Conservation (phyloP, 1,140 invertebrate genomes). For the Philopotamus ludificatus region DNA sequence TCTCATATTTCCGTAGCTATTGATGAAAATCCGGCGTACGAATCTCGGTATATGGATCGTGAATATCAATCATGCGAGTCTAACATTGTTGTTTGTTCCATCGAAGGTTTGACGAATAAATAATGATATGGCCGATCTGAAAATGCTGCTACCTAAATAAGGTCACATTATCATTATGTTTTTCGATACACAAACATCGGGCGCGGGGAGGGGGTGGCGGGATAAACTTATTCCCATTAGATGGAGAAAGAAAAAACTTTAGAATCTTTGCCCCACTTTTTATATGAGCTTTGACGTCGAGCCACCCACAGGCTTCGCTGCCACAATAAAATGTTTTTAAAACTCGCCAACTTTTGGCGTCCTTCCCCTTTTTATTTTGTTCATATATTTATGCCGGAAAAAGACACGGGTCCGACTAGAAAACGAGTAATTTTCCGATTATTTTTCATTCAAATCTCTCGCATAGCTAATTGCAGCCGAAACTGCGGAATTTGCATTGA, state of each 20-base stretch:
- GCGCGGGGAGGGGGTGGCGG: slow-evolving; percentile 4
- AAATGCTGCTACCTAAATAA: slow-evolving; percentile 3
- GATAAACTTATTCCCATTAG: slow-evolving; percentile 38
- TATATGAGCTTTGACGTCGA: slow-evolving; percentile 36
- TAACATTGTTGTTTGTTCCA: slow-evolving; percentile 12
- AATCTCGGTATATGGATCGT: slow-evolving; percentile 1
- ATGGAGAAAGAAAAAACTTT: slow-evolving; percentile 27
- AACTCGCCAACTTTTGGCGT: background rate
- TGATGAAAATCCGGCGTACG: too few relatives aligned
- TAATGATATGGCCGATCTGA: slow-evolving; percentile 6
- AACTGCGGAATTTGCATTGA: background rate
- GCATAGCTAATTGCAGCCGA: too few relatives aligned
- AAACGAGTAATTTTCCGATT: background rate
- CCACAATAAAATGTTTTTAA: slow-evolving; percentile 33
- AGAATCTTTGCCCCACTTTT: slow-evolving; percentile 40
- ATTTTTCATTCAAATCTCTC: background rate
- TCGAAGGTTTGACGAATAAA: slow-evolving; percentile 2
- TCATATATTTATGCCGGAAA: background rate
- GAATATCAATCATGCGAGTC: slow-evolving; percentile 9
- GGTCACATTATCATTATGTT: slow-evolving; percentile 8
- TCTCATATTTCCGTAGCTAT: too few relatives aligned
- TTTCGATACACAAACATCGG: background rate
- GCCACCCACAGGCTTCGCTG: slow-evolving; percentile 12
- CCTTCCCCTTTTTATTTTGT: background rate
- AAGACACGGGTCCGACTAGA: background rate